phyloP scores from a whole-genome alignment of 2,113 vertebrate species.

The Gila orcuttii region DNA sequence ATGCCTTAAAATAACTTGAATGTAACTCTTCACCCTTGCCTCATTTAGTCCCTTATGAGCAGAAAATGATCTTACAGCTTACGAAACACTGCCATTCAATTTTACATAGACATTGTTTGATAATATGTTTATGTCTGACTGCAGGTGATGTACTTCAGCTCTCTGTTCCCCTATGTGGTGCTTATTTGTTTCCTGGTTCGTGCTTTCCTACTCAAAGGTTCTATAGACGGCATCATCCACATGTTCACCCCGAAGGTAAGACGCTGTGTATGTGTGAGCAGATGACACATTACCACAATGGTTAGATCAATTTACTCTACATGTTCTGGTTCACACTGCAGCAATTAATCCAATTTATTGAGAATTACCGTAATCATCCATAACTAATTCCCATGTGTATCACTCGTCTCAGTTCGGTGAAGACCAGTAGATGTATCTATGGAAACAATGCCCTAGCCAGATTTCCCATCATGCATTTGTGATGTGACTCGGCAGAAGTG shows the following conservation, averaged over 20 bases:
- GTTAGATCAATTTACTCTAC: constrained; percentile 34
- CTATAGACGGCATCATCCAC: constrained; percentile 90
- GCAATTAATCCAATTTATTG: constrained; percentile 33
- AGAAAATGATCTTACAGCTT: neutral
- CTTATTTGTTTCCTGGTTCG: constrained; percentile 93
- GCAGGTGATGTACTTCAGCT: constrained; percentile 99
- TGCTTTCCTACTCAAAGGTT: constrained; percentile 89
- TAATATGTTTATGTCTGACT: constrained; percentile 33
- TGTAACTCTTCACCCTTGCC: no score
- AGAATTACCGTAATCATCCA: constrained; percentile 41
- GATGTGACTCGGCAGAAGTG: constrained; percentile 21
- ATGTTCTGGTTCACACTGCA: constrained; percentile 22
- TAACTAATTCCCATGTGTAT: constrained; percentile 46
- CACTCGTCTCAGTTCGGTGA: neutral
- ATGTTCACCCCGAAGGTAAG: constrained; percentile 98
- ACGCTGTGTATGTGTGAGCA: constrained; percentile 18
- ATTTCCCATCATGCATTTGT: constrained; percentile 33
- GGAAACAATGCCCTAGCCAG: constrained; percentile 34
- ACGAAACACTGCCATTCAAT: neutral
- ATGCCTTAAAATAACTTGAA: no score
- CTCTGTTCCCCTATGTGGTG: constrained; percentile 93
- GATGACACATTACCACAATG: neutral
- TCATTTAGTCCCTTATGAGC: neutral
- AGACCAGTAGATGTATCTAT: constrained; percentile 41
- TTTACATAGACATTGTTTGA: neutral